A percentile compares a stretch with the other conserved stretches of the same genome.
Evolutionary conservation across 2,113 vertebrate genomes (phyloP).

Genomic region (Coptodon rendalli): DNA sequence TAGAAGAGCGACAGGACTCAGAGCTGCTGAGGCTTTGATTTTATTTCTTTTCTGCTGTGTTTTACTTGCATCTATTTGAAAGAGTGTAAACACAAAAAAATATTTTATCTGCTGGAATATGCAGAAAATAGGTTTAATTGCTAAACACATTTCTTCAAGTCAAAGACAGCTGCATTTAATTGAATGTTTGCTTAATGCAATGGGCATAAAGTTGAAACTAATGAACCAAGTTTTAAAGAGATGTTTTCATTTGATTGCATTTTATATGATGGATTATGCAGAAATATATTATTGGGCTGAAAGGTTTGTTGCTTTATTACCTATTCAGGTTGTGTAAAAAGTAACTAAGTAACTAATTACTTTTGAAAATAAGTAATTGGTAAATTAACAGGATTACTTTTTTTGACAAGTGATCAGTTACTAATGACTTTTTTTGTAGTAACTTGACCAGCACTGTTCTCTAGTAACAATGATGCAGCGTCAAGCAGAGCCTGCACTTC

Average conservation of each 20-base stretch:
- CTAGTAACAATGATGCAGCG: not conserved
- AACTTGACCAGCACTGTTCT: not conserved
- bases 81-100: not conserved
- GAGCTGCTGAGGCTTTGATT: not conserved
- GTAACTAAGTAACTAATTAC: not conserved
- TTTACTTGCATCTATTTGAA: not conserved
- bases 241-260: not conserved
- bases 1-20: not conserved
- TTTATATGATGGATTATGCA: not conserved
- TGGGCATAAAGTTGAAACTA: not conserved
- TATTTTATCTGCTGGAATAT: not conserved
- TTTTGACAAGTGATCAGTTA: not conserved
- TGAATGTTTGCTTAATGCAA: not conserved
- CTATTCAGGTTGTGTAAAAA: not conserved
- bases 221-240: not conserved
- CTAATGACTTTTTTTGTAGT: not conserved
- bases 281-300: not conserved
- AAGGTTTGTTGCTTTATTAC: not conserved
- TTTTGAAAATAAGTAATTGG: fast-evolving
- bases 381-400: not conserved
- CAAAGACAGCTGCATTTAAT: not conserved
- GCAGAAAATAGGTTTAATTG: not conserved
- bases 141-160: not conserved
- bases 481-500: not conserved
- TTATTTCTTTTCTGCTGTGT: not conserved